Evolutionary conservation across 2,113 vertebrate genomes (phyloP), one percentile per base, ranked within the genome.

Genomic region (Heterocephalus glaber): DNA sequence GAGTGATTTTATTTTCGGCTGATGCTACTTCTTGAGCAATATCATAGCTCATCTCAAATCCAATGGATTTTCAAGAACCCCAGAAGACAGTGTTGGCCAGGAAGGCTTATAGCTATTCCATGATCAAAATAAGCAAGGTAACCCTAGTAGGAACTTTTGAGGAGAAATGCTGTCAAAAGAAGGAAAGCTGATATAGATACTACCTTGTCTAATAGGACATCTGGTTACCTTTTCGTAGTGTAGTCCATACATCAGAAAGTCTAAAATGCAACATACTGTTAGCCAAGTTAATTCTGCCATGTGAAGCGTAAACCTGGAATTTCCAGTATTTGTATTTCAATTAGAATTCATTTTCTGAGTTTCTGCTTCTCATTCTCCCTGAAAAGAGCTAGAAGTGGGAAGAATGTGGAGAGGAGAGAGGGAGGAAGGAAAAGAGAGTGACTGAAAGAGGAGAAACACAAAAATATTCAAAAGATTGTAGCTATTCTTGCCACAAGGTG

Each of bases 251-350:
- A 86, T 94, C 87, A 65, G 85, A 80, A 93, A 95, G 66, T 44
- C 79, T 72, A 88, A 76, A 96, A 85, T 14, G 30, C 66, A 60
- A 1, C 41, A 47, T 47, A 52, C 16, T 44, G 66, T 77, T 60
- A 35, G 79, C 77, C 90, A 92, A 95, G 49, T 82, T 80, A 88
- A 86, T 77, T 89, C 38, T 80, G 86, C 92, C 72, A 38, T 58
- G 44, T 65, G 88, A 92, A 86, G 66, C 66, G 89, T 94, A 95
- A 74, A 83, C 87, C 76, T 95, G 94, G 94, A 97, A 96, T 97
- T 97, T 96, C 97, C 95, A 95, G 91, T 94, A 91, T 96, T 97
- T 96, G 33, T 92, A 77, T 92, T 97, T 96, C 79, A 77, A 95
- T 94, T 95, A 88, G 35, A 97, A 97, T 94, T 97, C 88, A 80